Conservation (phyloP, 2,113 vertebrate species). For the Colossoma macropomum region DNA sequence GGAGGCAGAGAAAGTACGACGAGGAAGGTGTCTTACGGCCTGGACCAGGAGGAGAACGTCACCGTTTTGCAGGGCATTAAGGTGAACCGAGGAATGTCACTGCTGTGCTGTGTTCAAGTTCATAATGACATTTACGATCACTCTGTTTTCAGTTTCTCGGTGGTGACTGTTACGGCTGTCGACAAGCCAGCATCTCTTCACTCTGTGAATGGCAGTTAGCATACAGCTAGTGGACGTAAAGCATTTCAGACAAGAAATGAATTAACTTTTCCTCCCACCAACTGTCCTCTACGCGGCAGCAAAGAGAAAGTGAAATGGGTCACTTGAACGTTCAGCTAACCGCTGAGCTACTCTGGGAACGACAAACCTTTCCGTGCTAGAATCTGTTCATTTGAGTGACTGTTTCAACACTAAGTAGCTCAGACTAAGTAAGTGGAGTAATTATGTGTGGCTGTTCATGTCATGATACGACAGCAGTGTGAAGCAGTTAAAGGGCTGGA, state of each 20-base stretch:
- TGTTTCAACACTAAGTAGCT: not conserved
- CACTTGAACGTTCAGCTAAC: not conserved
- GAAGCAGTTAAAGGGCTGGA: too few species aligned
- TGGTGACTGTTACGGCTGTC: not conserved
- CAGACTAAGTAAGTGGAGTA: too few species aligned
- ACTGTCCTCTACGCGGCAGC: not conserved
- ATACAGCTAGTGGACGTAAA: not conserved
- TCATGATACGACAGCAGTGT: too few species aligned
- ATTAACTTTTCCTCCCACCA: not conserved
- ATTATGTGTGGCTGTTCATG: too few species aligned
- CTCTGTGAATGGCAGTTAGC: not conserved
- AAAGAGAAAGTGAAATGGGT: slow-evolving; percentile 4
- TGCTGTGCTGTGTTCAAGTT: not conserved
- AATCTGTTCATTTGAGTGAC: not conserved
- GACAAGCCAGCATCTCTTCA: not conserved
- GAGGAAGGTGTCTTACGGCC: slow-evolving; percentile 86
- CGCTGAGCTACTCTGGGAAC: too few species aligned
- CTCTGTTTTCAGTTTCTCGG: not conserved
- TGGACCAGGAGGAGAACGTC: slow-evolving; percentile 89
- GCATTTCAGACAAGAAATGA: not conserved
- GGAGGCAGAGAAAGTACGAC: slow-evolving; percentile 82
- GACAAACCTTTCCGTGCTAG: not conserved
- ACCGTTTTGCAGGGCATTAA: slow-evolving; percentile 91
- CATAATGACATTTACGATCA: slow-evolving; percentile 1
- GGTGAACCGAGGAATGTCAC: slow-evolving; percentile 74